Base-by-base conservation (phyloP, 2,113 vertebrate species). In the Bubo blakistoni region DNA sequence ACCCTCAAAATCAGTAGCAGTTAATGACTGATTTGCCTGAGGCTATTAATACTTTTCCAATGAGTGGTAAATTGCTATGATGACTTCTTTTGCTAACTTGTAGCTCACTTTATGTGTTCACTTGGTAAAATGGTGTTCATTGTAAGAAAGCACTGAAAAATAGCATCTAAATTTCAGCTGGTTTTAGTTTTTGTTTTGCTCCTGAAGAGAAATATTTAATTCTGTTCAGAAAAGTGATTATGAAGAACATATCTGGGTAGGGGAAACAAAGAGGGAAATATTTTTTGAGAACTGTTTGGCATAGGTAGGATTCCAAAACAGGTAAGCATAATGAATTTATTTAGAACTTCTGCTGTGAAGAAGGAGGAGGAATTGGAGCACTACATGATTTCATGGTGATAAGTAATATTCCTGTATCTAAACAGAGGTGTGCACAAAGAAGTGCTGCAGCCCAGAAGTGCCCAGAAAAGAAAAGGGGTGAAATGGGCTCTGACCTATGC, bases 21-120 rank as follows among this genome's bases (percentile, higher is more conserved):
- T 94, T 97, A 97, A 97, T 96, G 95, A 94, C 44, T 94, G 82
- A 93, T 90, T 96, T 97, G 94, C 96, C 92, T 80, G 36, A 52
- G 74, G 96, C 54, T 78, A 88, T 94, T 97, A 96, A 94, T 97
- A 92, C 94, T 90, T 97, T 94, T 96, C 94, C 67, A 67, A 49
- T 96, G 87, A 52, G 38, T 92, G 92, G 73, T 95, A 92, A 95
- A 97, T 88, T 91, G 46, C 79, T 88, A 27, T 47, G 38, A 87
- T 77, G 83, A 93, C 79, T 97, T 93, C 44, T 86, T 96, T 85
- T 66, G 58, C 82, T 85, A 90, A 76, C 47, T 89, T 83, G 16
- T 14, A 84, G 58, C 71, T 96, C 74, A 42, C 44, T 47, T 85
- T 85, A 55, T 94, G 74, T 91, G 73, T 94, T 97, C 42, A 22